Percentiles rank a stretch among this genome's conserved stretches.
Conservation (phyloP, 2,888 invertebrate species). For the Zhengitettix transpicula region DNA sequence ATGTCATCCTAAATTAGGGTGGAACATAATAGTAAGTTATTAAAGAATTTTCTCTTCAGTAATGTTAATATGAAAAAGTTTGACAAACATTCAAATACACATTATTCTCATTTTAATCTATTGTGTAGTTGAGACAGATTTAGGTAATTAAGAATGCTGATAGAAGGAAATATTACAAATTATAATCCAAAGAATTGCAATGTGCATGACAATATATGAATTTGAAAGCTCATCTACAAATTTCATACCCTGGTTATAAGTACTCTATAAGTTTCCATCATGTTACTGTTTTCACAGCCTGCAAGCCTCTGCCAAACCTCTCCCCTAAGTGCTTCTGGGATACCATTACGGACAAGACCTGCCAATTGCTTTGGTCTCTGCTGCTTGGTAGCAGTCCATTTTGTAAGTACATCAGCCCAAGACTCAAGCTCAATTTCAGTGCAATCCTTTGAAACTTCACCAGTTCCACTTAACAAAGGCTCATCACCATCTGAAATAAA, state of each 20-base stretch:
- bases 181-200: too few species aligned
- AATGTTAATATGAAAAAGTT: too few species aligned
- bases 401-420: slow-evolving; percentile 78
- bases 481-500: slow-evolving; percentile 63
- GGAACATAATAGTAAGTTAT: too few species aligned
- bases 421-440: slow-evolving; percentile 79
- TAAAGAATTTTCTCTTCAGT: too few species aligned
- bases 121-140: too few species aligned
- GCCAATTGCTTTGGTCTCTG: slow-evolving; percentile 70
- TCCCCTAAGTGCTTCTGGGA: slow-evolving; percentile 90
- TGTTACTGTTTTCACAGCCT: slow-evolving; percentile 66
- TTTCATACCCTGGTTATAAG: slow-evolving; percentile 70
- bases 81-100: too few species aligned
- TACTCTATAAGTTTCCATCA: slow-evolving; percentile 83
- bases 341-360: slow-evolving; percentile 66
- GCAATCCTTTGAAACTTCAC: slow-evolving; percentile 92
- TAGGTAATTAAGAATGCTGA: too few species aligned
- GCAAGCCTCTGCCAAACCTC: slow-evolving; percentile 96
- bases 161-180: too few species aligned
- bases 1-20: too few species aligned
- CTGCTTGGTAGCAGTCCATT: slow-evolving; percentile 43
- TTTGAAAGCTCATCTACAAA: not conserved
- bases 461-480: slow-evolving; percentile 92
- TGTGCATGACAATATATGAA: too few species aligned
- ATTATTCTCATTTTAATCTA: too few species aligned